Base-by-base conservation (phyloP, 2,113 vertebrate genomes). In the Lontra canadensis region DNA sequence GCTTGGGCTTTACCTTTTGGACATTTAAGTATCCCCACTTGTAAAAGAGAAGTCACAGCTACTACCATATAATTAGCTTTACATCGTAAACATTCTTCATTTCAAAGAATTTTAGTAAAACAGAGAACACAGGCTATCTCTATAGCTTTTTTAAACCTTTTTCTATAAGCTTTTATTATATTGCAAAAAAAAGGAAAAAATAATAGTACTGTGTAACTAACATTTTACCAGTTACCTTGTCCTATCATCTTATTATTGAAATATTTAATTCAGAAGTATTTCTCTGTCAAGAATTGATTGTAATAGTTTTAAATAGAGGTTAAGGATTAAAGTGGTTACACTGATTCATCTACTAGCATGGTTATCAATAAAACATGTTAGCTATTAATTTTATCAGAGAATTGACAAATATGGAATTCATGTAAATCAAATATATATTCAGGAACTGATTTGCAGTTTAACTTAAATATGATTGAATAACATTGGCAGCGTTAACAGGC, bases 321-420 rank as follows among this genome's bases (percentile, higher is more conserved):
- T 97, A 95, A 88, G 80, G 95, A 92, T 96, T 96, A 97, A 95
- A 82, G 39, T 90, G 57, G 49, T 87, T 92, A 95, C 57, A 44
- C 61, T 92, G 94, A 97, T 97, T 97, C 87, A 96, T 96, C 94
- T 97, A 67, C 83, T 82, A 26, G 8, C 44, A 74, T 73, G 17
- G 44, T 89, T 96, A 97, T 97, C 96, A 97, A 96, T 97, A 96
- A 97, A 97, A 96, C 61, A 96, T 95, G 95, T 97, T 89, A 61
- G 74, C 69, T 92, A 96, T 96, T 97, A 97, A 97, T 97, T 97
- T 97, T 96, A 88, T 93, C 92, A 96, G 49, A 90, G 76, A 96
- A 98, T 92, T 97, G 97, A 96, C 85, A 94, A 81, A 96, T 93
- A 89, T 31, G 55, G 31, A 90, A 80, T 90, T 61, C 55, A 47